These are phyloP conservation scores for Nemapogon koenigi DNA, from an alignment of 2,888 invertebrate genomes.

Conservation along the genomic window DNA sequence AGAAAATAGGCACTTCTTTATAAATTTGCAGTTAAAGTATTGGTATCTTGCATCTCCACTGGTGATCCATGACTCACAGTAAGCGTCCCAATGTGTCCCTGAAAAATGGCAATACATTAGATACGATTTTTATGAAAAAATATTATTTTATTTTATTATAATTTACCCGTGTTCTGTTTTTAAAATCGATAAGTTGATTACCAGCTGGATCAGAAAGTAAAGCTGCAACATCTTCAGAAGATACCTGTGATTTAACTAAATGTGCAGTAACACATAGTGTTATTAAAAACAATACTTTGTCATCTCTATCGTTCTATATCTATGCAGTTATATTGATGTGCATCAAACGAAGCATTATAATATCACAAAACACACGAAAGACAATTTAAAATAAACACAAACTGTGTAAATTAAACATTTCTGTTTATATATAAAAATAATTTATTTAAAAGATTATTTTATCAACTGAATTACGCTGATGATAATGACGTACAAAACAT, in stretches of 20 bases:
- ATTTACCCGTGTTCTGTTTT: conserved; percentile 4
- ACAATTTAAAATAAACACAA: too few species aligned
- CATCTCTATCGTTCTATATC: too few species aligned
- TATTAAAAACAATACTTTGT: not conserved
- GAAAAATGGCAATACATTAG: not conserved
- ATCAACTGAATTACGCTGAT: too few species aligned
- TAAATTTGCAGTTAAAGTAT: conserved; percentile 15
- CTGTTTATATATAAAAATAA: too few species aligned
- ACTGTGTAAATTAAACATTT: too few species aligned
- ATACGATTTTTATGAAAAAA: not conserved
- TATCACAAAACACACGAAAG: too few species aligned
- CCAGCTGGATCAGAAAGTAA: conserved; percentile 29
- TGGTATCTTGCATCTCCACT: conserved; percentile 14
- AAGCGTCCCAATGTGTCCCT: conserved; percentile 14
- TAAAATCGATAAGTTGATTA: conserved; percentile 17
- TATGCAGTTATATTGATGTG: too few species aligned
- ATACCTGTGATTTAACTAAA: conserved; percentile 3
- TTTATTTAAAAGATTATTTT: too few species aligned
- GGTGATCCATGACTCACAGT: conserved; percentile 15
- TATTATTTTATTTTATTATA: not conserved
- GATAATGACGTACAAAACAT: too few species aligned
- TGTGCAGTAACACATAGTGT: not conserved
- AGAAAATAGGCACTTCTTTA: conserved; percentile 34
- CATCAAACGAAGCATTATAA: too few species aligned
- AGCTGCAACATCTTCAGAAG: conserved; percentile 6